Conservation (phyloP, 30 jellyfish, hydroid and myxozoan species). For the Cassiopea andromeda region DNA sequence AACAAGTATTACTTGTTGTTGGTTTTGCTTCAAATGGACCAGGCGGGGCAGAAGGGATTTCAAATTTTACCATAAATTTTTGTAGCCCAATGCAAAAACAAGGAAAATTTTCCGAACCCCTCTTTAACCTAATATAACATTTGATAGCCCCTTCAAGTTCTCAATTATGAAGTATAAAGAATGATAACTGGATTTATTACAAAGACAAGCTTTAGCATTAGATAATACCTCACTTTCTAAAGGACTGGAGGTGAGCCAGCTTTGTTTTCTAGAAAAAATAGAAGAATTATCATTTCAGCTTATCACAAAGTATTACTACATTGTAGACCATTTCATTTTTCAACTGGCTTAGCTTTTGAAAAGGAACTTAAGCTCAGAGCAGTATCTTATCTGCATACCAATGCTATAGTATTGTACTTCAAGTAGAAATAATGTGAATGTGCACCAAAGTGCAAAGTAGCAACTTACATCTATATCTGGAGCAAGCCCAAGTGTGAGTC, state of each 20-base stretch:
- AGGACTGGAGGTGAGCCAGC: slow-evolving; percentile 30
- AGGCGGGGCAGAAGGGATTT: slow-evolving; percentile 9
- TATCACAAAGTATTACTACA: not conserved
- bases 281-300: not conserved
- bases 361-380: not conserved
- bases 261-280: not conserved
- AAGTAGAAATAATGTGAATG: not conserved
- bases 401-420: not conserved
- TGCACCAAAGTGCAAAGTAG: not conserved
- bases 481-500: slow-evolving; percentile 42
- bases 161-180: not conserved
- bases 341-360: too few species aligned
- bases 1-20: too few species aligned
- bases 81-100: slow-evolving; percentile 32
- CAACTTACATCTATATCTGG: slow-evolving; percentile 13
- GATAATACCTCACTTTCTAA: slow-evolving; percentile 23
- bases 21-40: not conserved
- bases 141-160: slow-evolving; percentile 34
- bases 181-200: not conserved
- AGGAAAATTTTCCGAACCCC: slow-evolving; percentile 22
- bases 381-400: not conserved
- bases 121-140: not conserved
- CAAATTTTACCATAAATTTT: not conserved
- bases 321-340: not conserved
- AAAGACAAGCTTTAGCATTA: not conserved